phyloP scores from a whole-genome alignment of 1,140 invertebrate genomes.

The Branchinecta lynchi region DNA sequence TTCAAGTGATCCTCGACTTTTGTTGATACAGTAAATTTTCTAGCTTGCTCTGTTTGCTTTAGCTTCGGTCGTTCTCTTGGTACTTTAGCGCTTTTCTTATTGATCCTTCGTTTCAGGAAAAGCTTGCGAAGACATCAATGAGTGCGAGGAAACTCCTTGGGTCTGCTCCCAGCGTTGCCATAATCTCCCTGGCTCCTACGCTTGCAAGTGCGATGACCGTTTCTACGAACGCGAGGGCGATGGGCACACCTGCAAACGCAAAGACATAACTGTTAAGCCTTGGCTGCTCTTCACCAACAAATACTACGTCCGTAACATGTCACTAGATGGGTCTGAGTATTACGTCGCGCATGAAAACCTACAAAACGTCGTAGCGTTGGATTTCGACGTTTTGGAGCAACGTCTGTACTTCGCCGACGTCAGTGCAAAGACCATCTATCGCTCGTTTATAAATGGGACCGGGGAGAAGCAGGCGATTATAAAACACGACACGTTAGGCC shows the following conservation, averaged over 20 bases:
- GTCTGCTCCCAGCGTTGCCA: slow-evolving; percentile 88
- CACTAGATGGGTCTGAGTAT: slow-evolving; percentile 66
- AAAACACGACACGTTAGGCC: slow-evolving; percentile 76
- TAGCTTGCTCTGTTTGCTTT: too few relatives aligned
- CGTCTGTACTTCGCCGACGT: slow-evolving; percentile 90
- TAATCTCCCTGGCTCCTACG: slow-evolving; percentile 86
- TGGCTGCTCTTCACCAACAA: slow-evolving; percentile 96
- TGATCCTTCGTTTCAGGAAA: slow-evolving; percentile 39
- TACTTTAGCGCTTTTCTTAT: too few relatives aligned
- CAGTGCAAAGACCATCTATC: slow-evolving; percentile 76
- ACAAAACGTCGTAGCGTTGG: slow-evolving; percentile 88
- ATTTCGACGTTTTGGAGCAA: slow-evolving; percentile 71
- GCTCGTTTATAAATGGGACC: slow-evolving; percentile 39
- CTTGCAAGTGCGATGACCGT: slow-evolving; percentile 86
- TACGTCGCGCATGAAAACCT: slow-evolving; percentile 84
- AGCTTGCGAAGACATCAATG: slow-evolving; percentile 81
- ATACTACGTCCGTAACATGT: slow-evolving; percentile 93
- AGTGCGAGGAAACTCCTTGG: slow-evolving; percentile 74
- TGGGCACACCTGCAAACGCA: slow-evolving; percentile 75
- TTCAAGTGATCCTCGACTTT: too few relatives aligned
- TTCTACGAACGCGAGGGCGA: slow-evolving; percentile 76
- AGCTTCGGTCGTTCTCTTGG: too few relatives aligned
- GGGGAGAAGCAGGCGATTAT: slow-evolving; percentile 63
- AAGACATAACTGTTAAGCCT: slow-evolving; percentile 55
- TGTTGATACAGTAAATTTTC: too few relatives aligned